Evolutionary conservation across 2,113 vertebrate species (phyloP).

Genomic region (Stigmatopora nigra): DNA sequence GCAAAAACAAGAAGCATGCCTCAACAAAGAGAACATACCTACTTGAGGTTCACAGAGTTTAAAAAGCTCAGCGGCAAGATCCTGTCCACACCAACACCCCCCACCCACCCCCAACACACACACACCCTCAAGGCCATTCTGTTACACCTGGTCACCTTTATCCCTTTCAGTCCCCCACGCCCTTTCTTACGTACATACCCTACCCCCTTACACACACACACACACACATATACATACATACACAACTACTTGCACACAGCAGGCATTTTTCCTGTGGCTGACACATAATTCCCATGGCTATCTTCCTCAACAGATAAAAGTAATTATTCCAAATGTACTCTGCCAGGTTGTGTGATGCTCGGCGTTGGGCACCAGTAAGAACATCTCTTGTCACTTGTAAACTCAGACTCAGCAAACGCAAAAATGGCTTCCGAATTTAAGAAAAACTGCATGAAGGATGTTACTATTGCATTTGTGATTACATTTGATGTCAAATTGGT

Average conservation of each 20-base stretch:
- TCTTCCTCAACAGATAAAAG: conserved; percentile 59
- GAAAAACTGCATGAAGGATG: neutral
- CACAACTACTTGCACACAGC: conserved; percentile 8
- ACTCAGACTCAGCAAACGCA: conserved; percentile 7
- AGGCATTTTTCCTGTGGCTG: conserved; percentile 41
- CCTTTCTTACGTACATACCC: neutral
- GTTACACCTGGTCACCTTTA: conserved; percentile 71
- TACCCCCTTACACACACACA: conserved; percentile 14
- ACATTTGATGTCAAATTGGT: no score
- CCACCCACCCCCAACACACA: conserved; percentile 35
- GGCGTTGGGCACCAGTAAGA: conserved; percentile 45
- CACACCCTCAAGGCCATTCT: conserved; percentile 54
- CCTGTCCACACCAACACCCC: conserved; percentile 51
- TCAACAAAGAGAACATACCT: conserved; percentile 71
- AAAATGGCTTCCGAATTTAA: neutral
- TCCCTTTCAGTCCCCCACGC: conserved; percentile 45
- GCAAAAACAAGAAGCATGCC: conserved; percentile 58
- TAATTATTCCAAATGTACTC: conserved; percentile 78
- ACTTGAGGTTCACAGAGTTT: conserved; percentile 60
- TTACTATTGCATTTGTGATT: neutral
- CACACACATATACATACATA: conserved; percentile 23
- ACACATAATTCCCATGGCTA: conserved; percentile 42
- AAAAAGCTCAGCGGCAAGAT: conserved; percentile 63
- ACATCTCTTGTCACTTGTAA: conserved; percentile 33
- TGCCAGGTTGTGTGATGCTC: conserved; percentile 61